Evolutionary conservation across 2,888 invertebrate species (phyloP).

Genomic region (Acanthopleura granulata): DNA sequence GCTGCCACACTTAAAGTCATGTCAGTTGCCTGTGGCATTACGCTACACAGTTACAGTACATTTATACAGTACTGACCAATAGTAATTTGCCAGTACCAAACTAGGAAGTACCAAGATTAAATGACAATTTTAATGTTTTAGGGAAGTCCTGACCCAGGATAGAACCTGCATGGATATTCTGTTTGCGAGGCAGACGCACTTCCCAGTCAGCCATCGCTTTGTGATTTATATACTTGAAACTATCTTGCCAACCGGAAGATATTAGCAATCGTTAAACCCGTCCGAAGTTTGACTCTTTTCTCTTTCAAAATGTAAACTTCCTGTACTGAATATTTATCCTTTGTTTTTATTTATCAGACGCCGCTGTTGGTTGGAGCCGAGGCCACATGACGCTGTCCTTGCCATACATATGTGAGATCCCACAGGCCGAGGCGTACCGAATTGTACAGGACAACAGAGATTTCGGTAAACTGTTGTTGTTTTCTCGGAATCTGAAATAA

Average conservation of each 20-base stretch:
- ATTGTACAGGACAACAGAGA: constrained; percentile 45
- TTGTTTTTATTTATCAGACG: not conserved
- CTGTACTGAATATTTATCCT: not conserved
- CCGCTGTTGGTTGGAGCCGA: constrained; percentile 23
- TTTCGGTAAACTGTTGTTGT: constrained; percentile 36
- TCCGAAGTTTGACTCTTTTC: not conserved
- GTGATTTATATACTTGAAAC: not conserved
- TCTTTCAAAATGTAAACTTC: not conserved
- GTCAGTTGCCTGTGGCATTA: too few relatives aligned
- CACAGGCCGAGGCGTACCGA: constrained; percentile 42
- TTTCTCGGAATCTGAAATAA: not conserved
- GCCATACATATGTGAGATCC: constrained; percentile 50
- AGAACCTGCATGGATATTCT: too few relatives aligned
- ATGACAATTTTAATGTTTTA: too few relatives aligned
- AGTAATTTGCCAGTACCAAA: too few relatives aligned
- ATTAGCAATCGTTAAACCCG: not conserved
- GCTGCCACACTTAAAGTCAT: too few relatives aligned
- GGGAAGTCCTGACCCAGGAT: too few relatives aligned
- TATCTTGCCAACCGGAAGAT: not conserved
- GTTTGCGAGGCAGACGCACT: too few relatives aligned
- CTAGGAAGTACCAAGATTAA: too few relatives aligned
- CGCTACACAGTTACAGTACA: too few relatives aligned
- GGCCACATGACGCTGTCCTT: constrained; percentile 23
- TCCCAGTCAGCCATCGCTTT: too few relatives aligned
- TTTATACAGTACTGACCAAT: too few relatives aligned